Percentiles rank a stretch among this genome's conserved stretches.
Evolutionary conservation across 53 echinoderm and acorn worm genomes (phyloP).

Genomic region (Holothuria scabra): DNA sequence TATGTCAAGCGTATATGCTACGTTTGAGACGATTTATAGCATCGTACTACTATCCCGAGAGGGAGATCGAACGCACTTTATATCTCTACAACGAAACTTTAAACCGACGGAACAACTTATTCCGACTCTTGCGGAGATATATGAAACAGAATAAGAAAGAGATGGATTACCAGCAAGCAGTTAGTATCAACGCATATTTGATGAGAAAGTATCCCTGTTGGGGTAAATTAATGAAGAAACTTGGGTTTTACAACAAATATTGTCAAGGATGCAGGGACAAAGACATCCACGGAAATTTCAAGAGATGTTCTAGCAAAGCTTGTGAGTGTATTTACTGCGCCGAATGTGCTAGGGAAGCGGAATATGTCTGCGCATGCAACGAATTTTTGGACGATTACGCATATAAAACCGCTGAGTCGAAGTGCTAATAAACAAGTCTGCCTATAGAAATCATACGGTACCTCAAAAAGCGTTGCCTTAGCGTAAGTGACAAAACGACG

Average conservation of each 20-base stretch:
- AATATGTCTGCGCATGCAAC: slow-evolving; percentile 39
- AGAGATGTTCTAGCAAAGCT: slow-evolving; percentile 54
- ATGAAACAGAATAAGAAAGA: slow-evolving; percentile 77
- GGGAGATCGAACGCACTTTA: slow-evolving; percentile 77
- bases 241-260: slow-evolving; percentile 59
- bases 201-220: slow-evolving; percentile 66
- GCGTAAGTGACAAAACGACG: too few relatives aligned
- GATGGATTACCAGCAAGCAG: slow-evolving; percentile 53
- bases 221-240: slow-evolving; percentile 58
- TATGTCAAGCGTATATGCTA: slow-evolving; percentile 87
- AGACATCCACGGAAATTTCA: slow-evolving; percentile 64
- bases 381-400: slow-evolving; percentile 39
- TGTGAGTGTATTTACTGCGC: slow-evolving; percentile 66
- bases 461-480: too few relatives aligned
- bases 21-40: slow-evolving; percentile 79
- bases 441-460: too few relatives aligned
- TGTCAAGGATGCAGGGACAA: slow-evolving; percentile 77
- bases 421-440: background rate
- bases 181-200: slow-evolving; percentile 78
- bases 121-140: slow-evolving; percentile 64
- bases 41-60: slow-evolving; percentile 85
- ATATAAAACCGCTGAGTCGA: background rate
- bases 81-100: slow-evolving; percentile 86
- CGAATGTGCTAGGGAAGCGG: slow-evolving; percentile 58
- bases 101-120: slow-evolving; percentile 71